Percentiles rank a stretch among this genome's conserved stretches.
Evolutionary conservation across 37 sponge, comb jelly and placozoan species (phyloP).

Genomic region (Spongilla lacustris): DNA sequence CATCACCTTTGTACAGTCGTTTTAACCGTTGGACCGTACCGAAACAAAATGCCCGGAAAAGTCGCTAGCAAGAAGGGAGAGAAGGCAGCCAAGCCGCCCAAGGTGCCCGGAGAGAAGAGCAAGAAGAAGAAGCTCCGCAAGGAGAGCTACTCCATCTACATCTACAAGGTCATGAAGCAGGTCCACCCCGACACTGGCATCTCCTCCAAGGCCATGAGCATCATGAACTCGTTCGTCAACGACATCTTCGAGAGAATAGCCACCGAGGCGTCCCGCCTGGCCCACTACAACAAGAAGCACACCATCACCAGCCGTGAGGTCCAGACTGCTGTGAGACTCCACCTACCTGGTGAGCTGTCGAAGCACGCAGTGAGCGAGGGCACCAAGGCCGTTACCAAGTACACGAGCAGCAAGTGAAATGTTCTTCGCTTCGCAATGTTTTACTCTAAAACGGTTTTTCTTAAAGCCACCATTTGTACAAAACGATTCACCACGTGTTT

Average conservation of each 20-base stretch:
- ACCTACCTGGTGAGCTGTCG: slow-evolving; percentile 94
- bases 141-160: slow-evolving; percentile 98
- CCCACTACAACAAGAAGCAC: slow-evolving; percentile 98
- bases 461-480: slow-evolving; percentile 64
- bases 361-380: slow-evolving; percentile 98
- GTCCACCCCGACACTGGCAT: slow-evolving; percentile 99
- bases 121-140: slow-evolving; percentile 81
- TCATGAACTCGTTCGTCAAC: slow-evolving; percentile 99
- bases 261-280: slow-evolving; percentile 90
- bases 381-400: slow-evolving; percentile 99
- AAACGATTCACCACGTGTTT: slow-evolving; percentile 13
- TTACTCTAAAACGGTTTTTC: slow-evolving; percentile 57
- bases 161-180: slow-evolving; percentile 99
- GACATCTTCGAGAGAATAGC: slow-evolving; percentile 97
- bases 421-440: not conserved
- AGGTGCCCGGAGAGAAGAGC: slow-evolving; percentile 66
- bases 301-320: slow-evolving; percentile 96
- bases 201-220: slow-evolving; percentile 97
- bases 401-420: slow-evolving; percentile 96
- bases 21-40: not conserved
- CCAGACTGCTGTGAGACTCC: slow-evolving; percentile 96
- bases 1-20: too few relatives aligned
- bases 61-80: slow-evolving; percentile 65
- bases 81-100: slow-evolving; percentile 79
- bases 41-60: slow-evolving; percentile 57